phyloP scores from a whole-genome alignment of 23 tunicate species.

The Ascidia mentula region DNA sequence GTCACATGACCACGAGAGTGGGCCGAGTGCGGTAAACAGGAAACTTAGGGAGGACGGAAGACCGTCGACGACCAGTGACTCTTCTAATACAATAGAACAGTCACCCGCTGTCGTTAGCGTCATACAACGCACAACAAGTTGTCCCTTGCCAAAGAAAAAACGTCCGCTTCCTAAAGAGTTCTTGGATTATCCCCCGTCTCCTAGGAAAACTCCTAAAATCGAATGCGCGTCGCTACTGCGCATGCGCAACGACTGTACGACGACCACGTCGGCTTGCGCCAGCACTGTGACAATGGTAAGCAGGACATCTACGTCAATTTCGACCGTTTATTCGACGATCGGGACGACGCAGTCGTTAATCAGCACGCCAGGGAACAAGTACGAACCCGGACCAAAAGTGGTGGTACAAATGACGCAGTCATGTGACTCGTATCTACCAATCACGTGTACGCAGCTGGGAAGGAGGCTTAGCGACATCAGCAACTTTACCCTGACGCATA shows the following conservation, averaged over 20 bases:
- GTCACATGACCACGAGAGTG: constrained; percentile 7
- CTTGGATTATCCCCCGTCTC: constrained; percentile 15
- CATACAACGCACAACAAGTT: constrained; percentile 21
- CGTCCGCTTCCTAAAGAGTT: constrained; percentile 87
- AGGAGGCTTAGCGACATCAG: constrained; percentile 40
- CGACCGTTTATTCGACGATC: constrained; percentile 35
- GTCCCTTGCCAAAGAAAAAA: constrained; percentile 83
- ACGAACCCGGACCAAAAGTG: constrained; percentile 53
- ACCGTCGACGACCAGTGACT: background rate
- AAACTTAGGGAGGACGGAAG: constrained; percentile 18
- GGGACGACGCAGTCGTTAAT: constrained; percentile 10
- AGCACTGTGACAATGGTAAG: constrained; percentile 47
- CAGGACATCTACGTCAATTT: constrained; percentile 40
- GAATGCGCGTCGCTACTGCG: background rate
- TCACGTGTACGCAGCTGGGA: constrained; percentile 53
- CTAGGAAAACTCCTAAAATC: constrained; percentile 1
- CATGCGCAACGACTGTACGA: background rate
- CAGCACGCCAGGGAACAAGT: background rate
- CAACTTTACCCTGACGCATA: background rate
- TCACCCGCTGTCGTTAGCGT: constrained; percentile 8
- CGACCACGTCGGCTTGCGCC: constrained; percentile 30
- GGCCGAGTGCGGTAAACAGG: background rate
- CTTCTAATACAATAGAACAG: background rate
- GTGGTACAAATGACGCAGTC: constrained; percentile 75
- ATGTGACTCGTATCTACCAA: constrained; percentile 59